Conservation (phyloP, 2,797 vertebrate genomes). For the Buceros bicornis region DNA sequence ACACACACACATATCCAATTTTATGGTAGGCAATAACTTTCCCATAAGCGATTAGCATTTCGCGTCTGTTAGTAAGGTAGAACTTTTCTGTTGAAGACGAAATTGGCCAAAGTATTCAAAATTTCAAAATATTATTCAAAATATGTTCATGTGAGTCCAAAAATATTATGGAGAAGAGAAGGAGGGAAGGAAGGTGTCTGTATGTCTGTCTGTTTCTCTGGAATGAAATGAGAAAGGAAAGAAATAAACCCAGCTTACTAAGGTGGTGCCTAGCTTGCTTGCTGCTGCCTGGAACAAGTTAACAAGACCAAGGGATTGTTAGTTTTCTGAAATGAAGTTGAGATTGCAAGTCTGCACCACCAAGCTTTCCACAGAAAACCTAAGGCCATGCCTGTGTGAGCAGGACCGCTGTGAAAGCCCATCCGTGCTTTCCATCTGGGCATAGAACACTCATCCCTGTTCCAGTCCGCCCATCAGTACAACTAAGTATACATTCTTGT, state of each 20-base stretch:
- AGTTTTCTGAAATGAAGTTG: neutral
- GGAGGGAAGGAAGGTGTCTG: neutral
- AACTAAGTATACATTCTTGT: neutral
- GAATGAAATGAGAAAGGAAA: neutral
- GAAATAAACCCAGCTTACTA: neutral
- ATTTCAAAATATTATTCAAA: neutral
- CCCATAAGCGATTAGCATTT: neutral
- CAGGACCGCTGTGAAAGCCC: neutral
- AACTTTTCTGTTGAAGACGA: neutral
- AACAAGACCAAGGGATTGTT: neutral
- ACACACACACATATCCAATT: neutral
- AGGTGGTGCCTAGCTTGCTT: neutral
- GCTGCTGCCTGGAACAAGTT: neutral
- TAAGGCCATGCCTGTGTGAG: neutral
- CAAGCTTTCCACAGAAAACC: neutral
- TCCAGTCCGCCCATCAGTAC: neutral
- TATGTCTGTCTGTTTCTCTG: neutral
- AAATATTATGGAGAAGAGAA: neutral
- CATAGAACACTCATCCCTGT: neutral
- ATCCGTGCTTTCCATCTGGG: neutral
- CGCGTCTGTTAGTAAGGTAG: neutral
- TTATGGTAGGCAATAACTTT: neutral
- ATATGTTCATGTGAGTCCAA: neutral
- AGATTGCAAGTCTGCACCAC: neutral
- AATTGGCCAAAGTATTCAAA: neutral